Percentiles rank a stretch among this genome's conserved stretches.
Evolutionary conservation across 2,797 vertebrate species (phyloP).

Genomic region (Anabacerthia variegaticeps): DNA sequence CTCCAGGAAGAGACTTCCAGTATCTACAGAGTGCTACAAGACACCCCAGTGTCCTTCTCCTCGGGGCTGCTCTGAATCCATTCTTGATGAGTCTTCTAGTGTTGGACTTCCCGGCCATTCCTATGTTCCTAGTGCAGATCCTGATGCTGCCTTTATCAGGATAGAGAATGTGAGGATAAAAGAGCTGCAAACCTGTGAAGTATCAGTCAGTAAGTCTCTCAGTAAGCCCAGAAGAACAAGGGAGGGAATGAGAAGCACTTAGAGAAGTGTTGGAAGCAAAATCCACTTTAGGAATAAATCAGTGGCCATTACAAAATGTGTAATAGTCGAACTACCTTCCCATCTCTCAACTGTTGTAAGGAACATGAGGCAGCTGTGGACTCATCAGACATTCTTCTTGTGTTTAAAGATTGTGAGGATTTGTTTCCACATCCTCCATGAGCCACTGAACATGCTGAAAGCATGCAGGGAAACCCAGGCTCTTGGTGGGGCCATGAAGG

Average conservation of each 20-base stretch:
- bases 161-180: not conserved
- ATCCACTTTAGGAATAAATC: conserved; percentile 16
- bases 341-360: not conserved
- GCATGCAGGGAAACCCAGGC: not conserved
- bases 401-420: conserved; percentile 3
- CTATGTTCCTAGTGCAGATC: not conserved
- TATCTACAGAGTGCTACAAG: not conserved
- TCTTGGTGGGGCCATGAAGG: not conserved
- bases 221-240: not conserved
- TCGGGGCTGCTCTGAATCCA: not conserved
- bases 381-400: not conserved
- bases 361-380: not conserved
- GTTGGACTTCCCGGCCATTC: not conserved
- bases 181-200: conserved; percentile 1
- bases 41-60: not conserved
- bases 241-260: not conserved
- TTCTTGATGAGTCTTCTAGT: not conserved
- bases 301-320: not conserved
- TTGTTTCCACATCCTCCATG: conserved; percentile 16
- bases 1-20: not conserved
- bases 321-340: conserved; percentile 9
- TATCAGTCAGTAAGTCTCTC: not conserved
- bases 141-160: not conserved
- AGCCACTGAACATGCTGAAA: not conserved
- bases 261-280: not conserved